phyloP scores from a whole-genome alignment of 2,888 invertebrate species.

The Sesia bembeciformis region DNA sequence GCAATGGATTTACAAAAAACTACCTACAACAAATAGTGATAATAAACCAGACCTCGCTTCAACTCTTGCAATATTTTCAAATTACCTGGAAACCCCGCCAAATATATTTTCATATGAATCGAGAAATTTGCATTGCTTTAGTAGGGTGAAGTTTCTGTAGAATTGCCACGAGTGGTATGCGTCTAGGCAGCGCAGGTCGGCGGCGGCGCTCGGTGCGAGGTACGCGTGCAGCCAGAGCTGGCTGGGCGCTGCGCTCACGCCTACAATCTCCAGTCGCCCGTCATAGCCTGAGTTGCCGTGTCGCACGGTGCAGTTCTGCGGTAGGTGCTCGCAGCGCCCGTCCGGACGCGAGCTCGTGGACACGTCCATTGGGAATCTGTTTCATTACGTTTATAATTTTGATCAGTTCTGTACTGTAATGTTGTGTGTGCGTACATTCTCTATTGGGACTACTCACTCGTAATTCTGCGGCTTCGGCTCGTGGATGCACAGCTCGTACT shows the following conservation, averaged over 20 bases:
- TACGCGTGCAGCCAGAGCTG: constrained; percentile 82
- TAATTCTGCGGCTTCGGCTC: not conserved
- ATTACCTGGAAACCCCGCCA: not conserved
- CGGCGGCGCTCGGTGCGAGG: constrained; percentile 86
- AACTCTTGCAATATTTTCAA: not conserved
- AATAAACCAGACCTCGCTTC: too few relatives aligned
- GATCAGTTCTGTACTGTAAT: not conserved
- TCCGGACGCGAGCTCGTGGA: not conserved
- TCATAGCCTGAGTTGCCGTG: not conserved
- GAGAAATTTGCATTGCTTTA: not conserved
- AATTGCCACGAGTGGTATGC: not conserved
- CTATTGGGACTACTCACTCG: not conserved
- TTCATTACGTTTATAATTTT: not conserved
- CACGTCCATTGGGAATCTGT: not conserved
- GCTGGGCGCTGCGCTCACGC: constrained; percentile 76
- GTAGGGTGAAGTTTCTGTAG: not conserved
- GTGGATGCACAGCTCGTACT: not conserved
- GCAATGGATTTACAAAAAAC: too few relatives aligned
- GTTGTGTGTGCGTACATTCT: not conserved
- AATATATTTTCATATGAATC: not conserved
- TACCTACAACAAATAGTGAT: too few relatives aligned
- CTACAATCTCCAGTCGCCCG: not conserved
- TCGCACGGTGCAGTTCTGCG: not conserved
- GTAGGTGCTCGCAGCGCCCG: not conserved
- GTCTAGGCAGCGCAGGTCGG: constrained; percentile 44